These are phyloP conservation scores for Hyperopisus bebe DNA, from an alignment of 2,113 vertebrate species.

Conservation along the genomic window DNA sequence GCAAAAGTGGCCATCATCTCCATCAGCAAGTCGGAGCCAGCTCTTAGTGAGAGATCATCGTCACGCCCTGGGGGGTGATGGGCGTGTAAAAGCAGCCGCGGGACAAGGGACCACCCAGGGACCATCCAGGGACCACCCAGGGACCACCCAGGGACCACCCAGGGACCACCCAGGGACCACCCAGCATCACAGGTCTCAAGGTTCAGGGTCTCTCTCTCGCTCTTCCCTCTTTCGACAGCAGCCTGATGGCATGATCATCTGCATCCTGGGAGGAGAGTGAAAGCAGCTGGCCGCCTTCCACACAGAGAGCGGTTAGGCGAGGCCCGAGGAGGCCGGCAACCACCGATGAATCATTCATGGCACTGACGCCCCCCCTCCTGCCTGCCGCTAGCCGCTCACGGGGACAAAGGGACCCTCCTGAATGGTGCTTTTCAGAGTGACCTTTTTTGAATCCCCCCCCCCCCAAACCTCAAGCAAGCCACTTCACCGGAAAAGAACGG, in stretches of 20 bases:
- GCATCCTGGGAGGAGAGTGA: neutral
- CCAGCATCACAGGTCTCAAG: neutral
- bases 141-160: neutral
- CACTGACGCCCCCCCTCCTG: neutral
- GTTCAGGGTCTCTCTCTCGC: neutral
- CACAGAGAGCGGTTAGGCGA: neutral
- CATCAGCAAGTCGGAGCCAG: neutral
- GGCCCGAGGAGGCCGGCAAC: neutral
- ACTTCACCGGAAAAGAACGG: neutral
- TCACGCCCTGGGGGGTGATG: neutral
- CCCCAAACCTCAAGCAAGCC: neutral
- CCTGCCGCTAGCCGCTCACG: neutral
- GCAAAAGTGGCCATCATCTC: neutral
- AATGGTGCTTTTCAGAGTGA: constrained; percentile 10
- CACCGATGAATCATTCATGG: constrained; percentile 10
- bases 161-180: neutral
- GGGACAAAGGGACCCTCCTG: constrained; percentile 20
- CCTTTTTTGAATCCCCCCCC: neutral
- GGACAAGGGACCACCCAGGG: neutral
- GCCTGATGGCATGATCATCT: neutral
- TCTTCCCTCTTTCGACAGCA: neutral
- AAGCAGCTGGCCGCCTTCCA: constrained; percentile 10
- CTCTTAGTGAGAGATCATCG: neutral
- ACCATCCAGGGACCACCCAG: neutral
- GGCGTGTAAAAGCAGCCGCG: neutral